Evolutionary conservation across 2,888 invertebrate species (phyloP), one percentile per base, ranked within the genome.

Genomic region (Minunthozetes semirufus): DNA sequence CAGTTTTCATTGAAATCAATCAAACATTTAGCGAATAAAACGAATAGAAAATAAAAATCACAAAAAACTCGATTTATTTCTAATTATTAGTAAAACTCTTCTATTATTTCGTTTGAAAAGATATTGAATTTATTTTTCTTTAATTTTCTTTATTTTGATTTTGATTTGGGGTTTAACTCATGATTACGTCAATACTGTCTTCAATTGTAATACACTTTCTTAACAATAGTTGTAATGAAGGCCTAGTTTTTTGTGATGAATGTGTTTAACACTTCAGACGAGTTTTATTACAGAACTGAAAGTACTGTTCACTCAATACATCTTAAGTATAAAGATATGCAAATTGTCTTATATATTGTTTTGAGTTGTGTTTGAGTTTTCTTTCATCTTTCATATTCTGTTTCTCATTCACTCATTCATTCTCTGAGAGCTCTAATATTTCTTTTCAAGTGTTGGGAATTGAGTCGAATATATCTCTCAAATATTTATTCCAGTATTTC

Each of bases 271-370:
- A 50, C 50, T 50, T 8, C 6, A 50, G 50, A 50, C 17, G 19
- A 19, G 17, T 27, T 61, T 61, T 17, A 27, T 61, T 15, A 4
- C 13, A 29, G 6, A 19, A 27, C 22, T 22, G 19, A 59, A 22
- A 27, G 29, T 61, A 33, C 4, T 61, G 61, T 61, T 27, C 15
- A 27, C 29, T 33, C 33, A 61, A 33, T 27, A 61, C 33, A 15
- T 15, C 61, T 61, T 61, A 9, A 27, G 33, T 27, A 17, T 19
- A 29, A 13, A 61, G 33, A 22, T 61, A 61, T 61, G 61, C 61
- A 61, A 61, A 61, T 61, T 61, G 61, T 33, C 19, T 61, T 61
- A 61, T 13, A 53, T n/a, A 61, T 61, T 61, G 61, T 61, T 33
- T 61, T 61, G 5, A 2, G 27, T 17, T 61, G 9, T 29, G 27